Conservation (phyloP, 2,113 vertebrate genomes). For the Cephalopholis sonnerati region DNA sequence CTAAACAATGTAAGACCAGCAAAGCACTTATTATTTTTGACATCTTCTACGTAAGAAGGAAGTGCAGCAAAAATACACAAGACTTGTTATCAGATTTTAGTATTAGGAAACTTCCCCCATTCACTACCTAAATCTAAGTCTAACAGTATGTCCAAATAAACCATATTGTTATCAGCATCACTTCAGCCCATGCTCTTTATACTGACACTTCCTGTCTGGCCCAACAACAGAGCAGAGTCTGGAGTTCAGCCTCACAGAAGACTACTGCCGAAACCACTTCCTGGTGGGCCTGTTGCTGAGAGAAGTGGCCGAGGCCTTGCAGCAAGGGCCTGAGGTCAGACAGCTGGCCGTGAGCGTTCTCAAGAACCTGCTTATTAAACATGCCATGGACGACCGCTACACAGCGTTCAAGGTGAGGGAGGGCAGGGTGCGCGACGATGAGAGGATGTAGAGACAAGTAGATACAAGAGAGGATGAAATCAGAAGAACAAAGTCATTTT, state of each 20-base stretch:
- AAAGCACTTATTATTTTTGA: background rate
- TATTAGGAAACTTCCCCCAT: background rate
- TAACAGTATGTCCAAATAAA: background rate
- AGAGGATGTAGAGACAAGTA: background rate
- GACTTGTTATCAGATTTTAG: background rate
- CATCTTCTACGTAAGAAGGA: background rate
- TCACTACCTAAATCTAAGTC: background rate
- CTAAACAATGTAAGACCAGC: no score
- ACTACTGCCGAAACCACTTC: conserved; percentile 96
- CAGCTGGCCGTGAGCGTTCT: conserved; percentile 90
- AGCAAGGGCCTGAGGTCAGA: conserved; percentile 91
- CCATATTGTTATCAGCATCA: background rate
- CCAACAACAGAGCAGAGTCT: conserved; percentile 90
- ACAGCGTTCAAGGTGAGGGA: conserved; percentile 78
- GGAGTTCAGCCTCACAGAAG: conserved; percentile 95
- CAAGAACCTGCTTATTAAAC: conserved; percentile 96
- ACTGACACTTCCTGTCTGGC: conserved; percentile 3
- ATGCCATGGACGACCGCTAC: conserved; percentile 95
- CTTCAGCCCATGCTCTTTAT: background rate
- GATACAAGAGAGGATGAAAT: no score
- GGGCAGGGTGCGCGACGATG: background rate
- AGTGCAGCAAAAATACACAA: background rate
- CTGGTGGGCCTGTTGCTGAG: conserved; percentile 94
- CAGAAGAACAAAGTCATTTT: background rate
- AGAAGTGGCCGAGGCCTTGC: conserved; percentile 91